Evolutionary conservation across 23 tunicate genomes (phyloP), one percentile per base, ranked within the genome.

Genomic region (Styela clava): DNA sequence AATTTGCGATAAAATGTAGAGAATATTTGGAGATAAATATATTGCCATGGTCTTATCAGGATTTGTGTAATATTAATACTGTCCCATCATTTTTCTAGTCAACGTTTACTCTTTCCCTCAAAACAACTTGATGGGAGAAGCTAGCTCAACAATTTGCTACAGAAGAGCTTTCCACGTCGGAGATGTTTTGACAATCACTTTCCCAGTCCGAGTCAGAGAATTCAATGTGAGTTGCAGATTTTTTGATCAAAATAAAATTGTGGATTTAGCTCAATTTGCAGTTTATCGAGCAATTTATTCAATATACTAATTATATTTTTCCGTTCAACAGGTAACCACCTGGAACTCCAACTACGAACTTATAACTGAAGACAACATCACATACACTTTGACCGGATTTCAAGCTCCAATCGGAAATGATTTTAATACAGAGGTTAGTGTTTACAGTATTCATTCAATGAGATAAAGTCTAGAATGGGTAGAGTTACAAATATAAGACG

Each of bases 91-190:
- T 32, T 76, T 44, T 16, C n/a, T 44, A 76, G 81, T 76, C 24
- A 76, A 52, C 65, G 81, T 76, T 0, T 76, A 76, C 64, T 76
- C 81, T 35, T 76, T 76, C 52, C 81, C 81, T 20, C 81, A 76
- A 76, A 76, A 76, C 65, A 76, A 76, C 26, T 27, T 44, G 81
- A 29, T 24, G 65, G 65, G 32, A 29, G 81, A 76, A 76, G 81
- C 81, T 16, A 76, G 81, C 31, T 76, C 81, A 1, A 76, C 64
- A 25, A 29, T 76, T 44, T 76, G 64, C 81, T 76, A 33, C 81
- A 76, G 81, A 44, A 52, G 27, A 44, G 81, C 65, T 44, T 76
- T 76, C 64, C 81, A 76, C 52, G 2, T 1, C 18, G 81, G 81
- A 76, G 81, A 76, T 76, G 81, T 76, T 33, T 30, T 76, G 19